Percentiles rank a stretch among this genome's conserved stretches.
These are phyloP conservation scores for Labrus mixtus DNA, from an alignment of 2,113 vertebrate genomes.

Conservation along the genomic window DNA sequence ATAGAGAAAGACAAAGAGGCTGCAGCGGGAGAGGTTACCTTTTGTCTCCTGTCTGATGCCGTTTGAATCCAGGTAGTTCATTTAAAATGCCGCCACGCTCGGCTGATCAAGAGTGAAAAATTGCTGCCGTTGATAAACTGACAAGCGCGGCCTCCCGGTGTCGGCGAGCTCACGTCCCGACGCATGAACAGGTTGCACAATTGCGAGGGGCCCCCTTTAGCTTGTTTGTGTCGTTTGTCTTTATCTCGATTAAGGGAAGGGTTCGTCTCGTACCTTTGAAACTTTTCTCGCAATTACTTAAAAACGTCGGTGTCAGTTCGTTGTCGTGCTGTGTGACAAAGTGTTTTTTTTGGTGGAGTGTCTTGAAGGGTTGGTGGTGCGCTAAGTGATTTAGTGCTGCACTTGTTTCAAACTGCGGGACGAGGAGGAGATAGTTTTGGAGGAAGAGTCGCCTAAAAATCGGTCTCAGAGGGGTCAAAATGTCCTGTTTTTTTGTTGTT, in stretches of 20 bases:
- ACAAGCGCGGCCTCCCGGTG: constrained; percentile 57
- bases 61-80: constrained; percentile 63
- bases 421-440: neutral
- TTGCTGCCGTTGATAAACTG: constrained; percentile 71
- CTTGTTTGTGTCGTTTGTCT: constrained; percentile 49
- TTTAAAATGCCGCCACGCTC: constrained; percentile 63
- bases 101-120: constrained; percentile 74
- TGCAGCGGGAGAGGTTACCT: constrained; percentile 34
- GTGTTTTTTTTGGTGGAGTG: neutral
- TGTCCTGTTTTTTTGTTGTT: neutral
- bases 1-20: constrained; percentile 53
- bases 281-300: constrained; percentile 20
- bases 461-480: neutral
- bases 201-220: constrained; percentile 20
- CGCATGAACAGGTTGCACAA: constrained; percentile 56
- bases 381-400: neutral
- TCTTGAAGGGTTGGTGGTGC: neutral
- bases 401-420: too few relatives aligned
- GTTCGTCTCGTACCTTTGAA: constrained; percentile 4
- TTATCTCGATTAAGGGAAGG: constrained; percentile 20
- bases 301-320: neutral
- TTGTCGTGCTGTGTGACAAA: constrained; percentile 1
- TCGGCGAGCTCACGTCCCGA: constrained; percentile 31
- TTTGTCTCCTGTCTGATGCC: constrained; percentile 59
- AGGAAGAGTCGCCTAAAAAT: neutral